Evolutionary conservation across 2,113 vertebrate genomes (phyloP).

Genomic region (Axis porcinus): DNA sequence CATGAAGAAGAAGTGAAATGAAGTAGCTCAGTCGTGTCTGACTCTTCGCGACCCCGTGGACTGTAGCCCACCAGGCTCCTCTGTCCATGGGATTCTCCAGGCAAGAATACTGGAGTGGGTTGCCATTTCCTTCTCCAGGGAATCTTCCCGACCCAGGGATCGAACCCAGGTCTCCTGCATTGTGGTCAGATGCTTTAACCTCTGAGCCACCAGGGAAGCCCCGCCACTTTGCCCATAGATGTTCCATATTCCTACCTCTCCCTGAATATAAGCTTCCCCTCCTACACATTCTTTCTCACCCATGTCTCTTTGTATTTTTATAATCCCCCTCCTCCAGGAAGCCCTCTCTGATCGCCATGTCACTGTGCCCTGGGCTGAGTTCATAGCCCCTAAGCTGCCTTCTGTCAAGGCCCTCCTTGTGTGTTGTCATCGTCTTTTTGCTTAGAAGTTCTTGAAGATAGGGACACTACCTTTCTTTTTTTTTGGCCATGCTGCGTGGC

Average conservation of each 20-base stretch:
- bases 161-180: too few relatives aligned
- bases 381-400: background rate
- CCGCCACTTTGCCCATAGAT: background rate
- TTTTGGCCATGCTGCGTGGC: background rate
- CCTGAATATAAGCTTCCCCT: background rate
- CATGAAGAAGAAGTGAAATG: background rate
- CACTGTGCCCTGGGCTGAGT: background rate
- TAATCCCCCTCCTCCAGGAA: background rate
- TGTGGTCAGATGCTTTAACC: too few relatives aligned
- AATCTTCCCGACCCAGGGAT: too few relatives aligned
- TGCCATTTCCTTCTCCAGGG: too few relatives aligned
- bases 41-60: too few relatives aligned
- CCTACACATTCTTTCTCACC: background rate
- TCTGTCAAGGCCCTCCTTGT: background rate
- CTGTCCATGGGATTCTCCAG: too few relatives aligned
- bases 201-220: too few relatives aligned
- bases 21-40: too few relatives aligned
- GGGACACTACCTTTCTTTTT: background rate
- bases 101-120: too few relatives aligned
- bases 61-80: too few relatives aligned
- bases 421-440: background rate
- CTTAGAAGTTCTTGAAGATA: background rate
- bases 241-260: background rate
- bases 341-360: background rate
- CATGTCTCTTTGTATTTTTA: background rate